A percentile compares a stretch with the other conserved stretches of the same genome.
These are phyloP conservation scores for Dermatemys mawii DNA, from an alignment of 2,113 vertebrate genomes.

Conservation along the genomic window DNA sequence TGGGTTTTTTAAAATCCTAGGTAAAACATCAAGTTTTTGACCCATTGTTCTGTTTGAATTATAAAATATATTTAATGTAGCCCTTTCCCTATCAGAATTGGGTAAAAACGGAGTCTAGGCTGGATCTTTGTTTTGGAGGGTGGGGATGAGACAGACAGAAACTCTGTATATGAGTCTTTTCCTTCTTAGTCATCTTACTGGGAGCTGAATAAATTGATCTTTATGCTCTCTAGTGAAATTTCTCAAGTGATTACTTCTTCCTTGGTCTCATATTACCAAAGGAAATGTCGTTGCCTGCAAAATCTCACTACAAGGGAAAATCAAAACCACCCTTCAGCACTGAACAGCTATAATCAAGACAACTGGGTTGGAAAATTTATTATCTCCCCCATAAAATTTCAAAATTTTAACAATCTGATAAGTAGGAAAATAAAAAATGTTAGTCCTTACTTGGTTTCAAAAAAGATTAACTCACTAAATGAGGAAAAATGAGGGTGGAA, in stretches of 20 bases:
- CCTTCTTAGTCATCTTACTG: background rate
- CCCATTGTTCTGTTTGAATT: too few relatives aligned
- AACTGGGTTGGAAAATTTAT: background rate
- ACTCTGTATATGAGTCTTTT: background rate
- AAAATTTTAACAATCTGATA: background rate
- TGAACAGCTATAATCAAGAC: background rate
- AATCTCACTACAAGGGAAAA: background rate
- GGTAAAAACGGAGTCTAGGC: too few relatives aligned
- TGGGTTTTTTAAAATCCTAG: too few relatives aligned
- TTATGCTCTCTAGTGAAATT: background rate
- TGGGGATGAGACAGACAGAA: background rate
- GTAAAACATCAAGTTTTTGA: too few relatives aligned
- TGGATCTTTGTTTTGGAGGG: background rate
- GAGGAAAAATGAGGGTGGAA: background rate
- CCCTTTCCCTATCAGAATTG: too few relatives aligned
- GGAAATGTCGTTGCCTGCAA: background rate
- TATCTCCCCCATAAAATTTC: background rate
- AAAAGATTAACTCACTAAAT: background rate
- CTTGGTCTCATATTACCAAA: background rate
- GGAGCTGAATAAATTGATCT: background rate
- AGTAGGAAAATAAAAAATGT: background rate
- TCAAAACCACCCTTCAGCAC: background rate
- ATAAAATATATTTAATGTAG: too few relatives aligned
- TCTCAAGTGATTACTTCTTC: background rate
- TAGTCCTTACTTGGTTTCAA: background rate